These are phyloP conservation scores for Gymnosoma rotundatum DNA, from an alignment of 2,888 invertebrate species.

Conservation along the genomic window DNA sequence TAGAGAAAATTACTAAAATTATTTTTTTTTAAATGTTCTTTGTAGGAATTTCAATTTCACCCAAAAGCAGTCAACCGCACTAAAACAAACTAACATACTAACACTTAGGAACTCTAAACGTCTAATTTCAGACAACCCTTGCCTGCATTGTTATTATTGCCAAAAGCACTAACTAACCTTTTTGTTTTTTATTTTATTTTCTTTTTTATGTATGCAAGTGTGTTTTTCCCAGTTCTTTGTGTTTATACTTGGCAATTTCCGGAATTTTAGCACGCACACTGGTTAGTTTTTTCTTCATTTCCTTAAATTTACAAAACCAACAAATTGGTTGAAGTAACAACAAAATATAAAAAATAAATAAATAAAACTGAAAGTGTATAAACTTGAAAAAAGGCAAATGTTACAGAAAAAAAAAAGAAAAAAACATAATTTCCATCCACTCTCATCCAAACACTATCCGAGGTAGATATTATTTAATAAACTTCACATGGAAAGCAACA, in stretches of 20 bases:
- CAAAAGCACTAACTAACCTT: constrained; percentile 59
- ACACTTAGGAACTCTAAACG: constrained; percentile 20
- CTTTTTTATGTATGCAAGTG: not conserved
- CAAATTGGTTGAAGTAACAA: constrained; percentile 63
- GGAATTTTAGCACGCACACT: constrained; percentile 79
- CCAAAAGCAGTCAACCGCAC: not conserved
- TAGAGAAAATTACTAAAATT: constrained; percentile 61
- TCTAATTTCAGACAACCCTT: constrained; percentile 48
- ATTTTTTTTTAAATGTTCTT: constrained; percentile 26
- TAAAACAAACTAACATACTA: constrained; percentile 19
- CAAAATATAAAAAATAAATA: not conserved
- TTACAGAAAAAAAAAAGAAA: constrained; percentile 16
- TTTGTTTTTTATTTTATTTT: constrained; percentile 44
- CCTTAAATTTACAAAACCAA: constrained; percentile 71
- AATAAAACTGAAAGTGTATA: constrained; percentile 40
- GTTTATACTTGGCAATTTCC: constrained; percentile 73
- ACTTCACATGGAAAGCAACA: constrained; percentile 23
- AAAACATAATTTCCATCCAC: constrained; percentile 21
- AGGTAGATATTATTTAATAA: constrained; percentile 55
- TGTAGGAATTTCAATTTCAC: constrained; percentile 57
- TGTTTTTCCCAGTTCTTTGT: constrained; percentile 18
- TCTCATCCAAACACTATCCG: constrained; percentile 20
- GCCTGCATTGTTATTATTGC: constrained; percentile 36
- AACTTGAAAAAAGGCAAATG: constrained; percentile 40
- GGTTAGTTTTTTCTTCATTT: constrained; percentile 75